A percentile compares a stretch with the other conserved stretches of the same genome.
Evolutionary conservation across 2,113 vertebrate species (phyloP).

Genomic region (Rhinolophus sinicus): DNA sequence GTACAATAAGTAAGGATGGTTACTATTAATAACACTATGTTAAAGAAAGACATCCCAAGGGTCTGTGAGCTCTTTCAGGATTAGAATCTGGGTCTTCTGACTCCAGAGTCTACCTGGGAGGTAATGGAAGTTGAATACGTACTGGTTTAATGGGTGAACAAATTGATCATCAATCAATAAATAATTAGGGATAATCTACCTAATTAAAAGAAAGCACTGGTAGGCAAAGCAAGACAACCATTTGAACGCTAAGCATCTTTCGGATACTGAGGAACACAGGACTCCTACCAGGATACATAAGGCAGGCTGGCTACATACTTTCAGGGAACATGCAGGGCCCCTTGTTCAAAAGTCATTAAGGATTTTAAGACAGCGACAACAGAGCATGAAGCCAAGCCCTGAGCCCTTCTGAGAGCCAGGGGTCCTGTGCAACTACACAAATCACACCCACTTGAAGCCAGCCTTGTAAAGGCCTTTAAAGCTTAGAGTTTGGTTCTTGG

Average conservation of each 20-base stretch:
- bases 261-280: background rate
- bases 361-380: background rate
- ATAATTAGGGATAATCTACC: background rate
- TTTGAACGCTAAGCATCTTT: background rate
- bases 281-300: background rate
- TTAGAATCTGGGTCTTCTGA: background rate
- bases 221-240: background rate
- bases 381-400: background rate
- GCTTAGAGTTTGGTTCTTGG: background rate
- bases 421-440: rapidly evolving
- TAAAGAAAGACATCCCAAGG: background rate
- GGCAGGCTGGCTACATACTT: background rate
- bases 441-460: background rate
- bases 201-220: conserved; percentile 1
- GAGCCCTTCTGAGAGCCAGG: background rate
- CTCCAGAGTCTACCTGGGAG: background rate
- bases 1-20: background rate
- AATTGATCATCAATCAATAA: background rate
- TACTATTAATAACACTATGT: background rate
- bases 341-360: background rate
- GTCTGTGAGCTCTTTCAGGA: background rate
- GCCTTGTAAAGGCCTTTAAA: background rate
- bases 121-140: background rate
- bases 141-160: background rate
- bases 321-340: background rate